Percentiles rank a stretch among this genome's conserved stretches.
These are phyloP conservation scores for Ganaspis brasiliensis DNA, from an alignment of 2,888 invertebrate genomes.

Conservation along the genomic window DNA sequence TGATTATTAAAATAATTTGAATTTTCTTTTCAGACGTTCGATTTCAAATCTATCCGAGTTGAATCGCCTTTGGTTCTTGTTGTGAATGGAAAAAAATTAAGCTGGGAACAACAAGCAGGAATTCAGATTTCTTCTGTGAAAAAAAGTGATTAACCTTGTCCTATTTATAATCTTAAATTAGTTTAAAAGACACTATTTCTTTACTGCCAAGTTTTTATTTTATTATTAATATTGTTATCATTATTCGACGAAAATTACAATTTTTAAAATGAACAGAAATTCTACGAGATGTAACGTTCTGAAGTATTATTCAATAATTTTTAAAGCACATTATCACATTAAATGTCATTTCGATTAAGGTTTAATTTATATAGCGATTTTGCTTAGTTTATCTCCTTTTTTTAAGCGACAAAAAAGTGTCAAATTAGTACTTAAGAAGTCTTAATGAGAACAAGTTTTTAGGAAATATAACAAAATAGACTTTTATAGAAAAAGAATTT, in stretches of 20 bases:
- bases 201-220: too few relatives aligned
- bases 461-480: neutral
- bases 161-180: neutral
- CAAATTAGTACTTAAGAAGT: neutral
- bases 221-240: too few relatives aligned
- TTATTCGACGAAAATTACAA: too few relatives aligned
- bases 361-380: too few relatives aligned
- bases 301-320: too few relatives aligned
- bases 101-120: conserved; percentile 85
- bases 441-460: neutral
- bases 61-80: conserved; percentile 88
- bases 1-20: conserved; percentile 23
- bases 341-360: too few relatives aligned
- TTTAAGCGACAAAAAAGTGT: too few relatives aligned
- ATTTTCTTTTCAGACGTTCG: conserved; percentile 84
- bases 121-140: conserved; percentile 86
- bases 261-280: too few relatives aligned
- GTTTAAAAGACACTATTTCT: too few relatives aligned
- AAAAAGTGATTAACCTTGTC: conserved; percentile 81
- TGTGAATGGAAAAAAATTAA: conserved; percentile 89
- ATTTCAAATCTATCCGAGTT: conserved; percentile 89
- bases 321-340: too few relatives aligned
- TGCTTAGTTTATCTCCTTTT: too few relatives aligned
- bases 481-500: neutral
- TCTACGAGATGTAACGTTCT: too few relatives aligned